phyloP scores from a whole-genome alignment of 1,140 invertebrate genomes.

The Drosophila burlai region DNA sequence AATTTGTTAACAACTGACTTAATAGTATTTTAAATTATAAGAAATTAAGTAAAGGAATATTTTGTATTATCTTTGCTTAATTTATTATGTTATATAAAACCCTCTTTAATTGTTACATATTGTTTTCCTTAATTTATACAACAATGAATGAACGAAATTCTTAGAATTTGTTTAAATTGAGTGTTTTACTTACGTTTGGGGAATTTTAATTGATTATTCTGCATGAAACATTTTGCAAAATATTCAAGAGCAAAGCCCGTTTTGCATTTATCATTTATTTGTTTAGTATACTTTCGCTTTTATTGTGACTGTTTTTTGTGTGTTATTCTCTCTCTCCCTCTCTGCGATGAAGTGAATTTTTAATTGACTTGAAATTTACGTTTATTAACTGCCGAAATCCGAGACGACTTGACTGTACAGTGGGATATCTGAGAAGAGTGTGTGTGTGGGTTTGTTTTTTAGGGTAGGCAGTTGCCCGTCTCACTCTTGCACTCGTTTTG shows the following conservation, averaged over 20 bases:
- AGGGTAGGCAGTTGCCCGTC: constrained; percentile 1
- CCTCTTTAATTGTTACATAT: constrained; percentile 5
- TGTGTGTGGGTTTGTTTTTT: constrained; percentile 7
- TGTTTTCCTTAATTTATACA: constrained; percentile 9
- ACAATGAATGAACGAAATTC: constrained; percentile 16
- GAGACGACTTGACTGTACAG: constrained; percentile 38
- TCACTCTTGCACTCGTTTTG: constrained; percentile 52
- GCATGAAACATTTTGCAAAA: constrained; percentile 6
- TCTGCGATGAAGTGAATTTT: constrained; percentile 31
- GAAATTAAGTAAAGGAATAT: background rate
- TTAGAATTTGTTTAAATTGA: constrained; percentile 3
- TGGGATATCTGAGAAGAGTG: background rate
- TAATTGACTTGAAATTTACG: constrained; percentile 29
- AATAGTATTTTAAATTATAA: background rate
- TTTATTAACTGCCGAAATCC: constrained; percentile 37
- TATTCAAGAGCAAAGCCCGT: background rate
- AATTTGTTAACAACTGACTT: too few species aligned
- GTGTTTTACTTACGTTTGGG: background rate
- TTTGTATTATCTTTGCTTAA: background rate
- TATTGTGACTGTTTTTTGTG: constrained; percentile 38
- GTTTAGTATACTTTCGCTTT: constrained; percentile 73
- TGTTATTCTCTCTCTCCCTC: constrained; percentile 1
- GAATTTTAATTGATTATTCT: constrained; percentile 34
- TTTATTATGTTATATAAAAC: background rate
- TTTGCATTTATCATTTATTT: constrained; percentile 40